Conservation (phyloP, 2,888 invertebrate species). For the Stenodema calcarata region DNA sequence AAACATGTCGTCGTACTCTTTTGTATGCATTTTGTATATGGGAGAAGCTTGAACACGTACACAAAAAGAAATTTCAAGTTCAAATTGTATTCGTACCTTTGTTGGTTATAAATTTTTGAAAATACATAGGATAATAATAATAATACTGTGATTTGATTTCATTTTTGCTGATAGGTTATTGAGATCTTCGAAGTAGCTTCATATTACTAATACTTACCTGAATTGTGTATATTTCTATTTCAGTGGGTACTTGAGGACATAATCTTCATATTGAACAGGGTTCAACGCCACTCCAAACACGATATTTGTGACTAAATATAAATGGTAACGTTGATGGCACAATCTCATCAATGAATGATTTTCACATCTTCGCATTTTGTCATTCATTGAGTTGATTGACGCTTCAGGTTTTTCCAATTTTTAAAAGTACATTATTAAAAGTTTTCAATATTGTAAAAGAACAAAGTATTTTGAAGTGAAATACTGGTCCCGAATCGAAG, state of each 20-base stretch:
- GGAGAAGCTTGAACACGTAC: too few species aligned
- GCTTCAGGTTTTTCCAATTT: neutral
- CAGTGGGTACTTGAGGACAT: conserved; percentile 73
- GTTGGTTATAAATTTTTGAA: too few species aligned
- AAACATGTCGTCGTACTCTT: too few species aligned
- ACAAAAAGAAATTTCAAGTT: too few species aligned
- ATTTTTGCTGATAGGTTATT: too few species aligned
- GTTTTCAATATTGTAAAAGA: neutral
- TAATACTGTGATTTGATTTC: too few species aligned
- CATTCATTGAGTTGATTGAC: neutral
- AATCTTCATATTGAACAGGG: conserved; percentile 56
- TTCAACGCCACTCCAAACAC: neutral
- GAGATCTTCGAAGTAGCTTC: neutral
- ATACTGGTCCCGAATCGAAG: conserved; percentile 8
- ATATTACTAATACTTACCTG: conserved; percentile 39
- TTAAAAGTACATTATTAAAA: neutral
- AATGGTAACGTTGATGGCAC: neutral
- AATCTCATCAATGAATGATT: neutral
- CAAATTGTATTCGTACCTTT: too few species aligned
- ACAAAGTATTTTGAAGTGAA: neutral
- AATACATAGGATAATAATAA: too few species aligned
- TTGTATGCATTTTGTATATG: too few species aligned
- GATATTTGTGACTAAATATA: neutral
- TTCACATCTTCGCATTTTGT: neutral
- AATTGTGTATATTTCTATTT: conserved; percentile 52